These are phyloP conservation scores for Tyria jacobaeae DNA, from an alignment of 2,888 invertebrate species.

Conservation along the genomic window DNA sequence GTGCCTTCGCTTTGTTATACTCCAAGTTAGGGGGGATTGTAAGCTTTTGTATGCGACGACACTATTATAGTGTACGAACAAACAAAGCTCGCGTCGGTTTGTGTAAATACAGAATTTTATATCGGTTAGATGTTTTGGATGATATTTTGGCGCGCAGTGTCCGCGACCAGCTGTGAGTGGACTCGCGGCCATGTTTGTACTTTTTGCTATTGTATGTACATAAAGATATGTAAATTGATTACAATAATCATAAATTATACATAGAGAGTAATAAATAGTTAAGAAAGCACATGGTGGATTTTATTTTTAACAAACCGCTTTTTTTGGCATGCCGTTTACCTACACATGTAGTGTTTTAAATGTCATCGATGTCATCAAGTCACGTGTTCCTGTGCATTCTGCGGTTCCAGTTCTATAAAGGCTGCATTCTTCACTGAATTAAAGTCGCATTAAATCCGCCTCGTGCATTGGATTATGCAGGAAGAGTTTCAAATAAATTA, in stretches of 20 bases:
- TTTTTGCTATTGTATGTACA: constrained; percentile 84
- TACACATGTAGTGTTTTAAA: not conserved
- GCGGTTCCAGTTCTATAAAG: too few species aligned
- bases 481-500: too few species aligned
- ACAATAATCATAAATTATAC: constrained; percentile 80
- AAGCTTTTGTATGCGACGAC: not conserved
- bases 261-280: constrained; percentile 84
- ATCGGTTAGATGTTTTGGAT: constrained; percentile 67
- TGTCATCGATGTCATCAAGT: too few species aligned
- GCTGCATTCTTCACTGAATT: too few species aligned
- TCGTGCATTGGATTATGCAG: too few species aligned
- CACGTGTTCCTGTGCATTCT: not conserved
- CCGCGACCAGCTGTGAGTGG: constrained; percentile 17
- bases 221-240: constrained; percentile 83
- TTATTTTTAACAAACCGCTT: constrained; percentile 34
- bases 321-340: not conserved
- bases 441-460: too few species aligned
- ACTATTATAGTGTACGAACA: not conserved
- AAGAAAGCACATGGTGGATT: constrained; percentile 64
- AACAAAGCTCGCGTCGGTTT: constrained; percentile 35
- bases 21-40: constrained; percentile 22
- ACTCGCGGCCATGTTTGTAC: constrained; percentile 64
- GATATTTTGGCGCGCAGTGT: constrained; percentile 53
- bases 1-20: constrained; percentile 59
- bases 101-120: constrained; percentile 78